Percentiles rank a stretch among this genome's conserved stretches.
Evolutionary conservation across 2,797 vertebrate species (phyloP).

Genomic region (Uromys caudimaculatus): DNA sequence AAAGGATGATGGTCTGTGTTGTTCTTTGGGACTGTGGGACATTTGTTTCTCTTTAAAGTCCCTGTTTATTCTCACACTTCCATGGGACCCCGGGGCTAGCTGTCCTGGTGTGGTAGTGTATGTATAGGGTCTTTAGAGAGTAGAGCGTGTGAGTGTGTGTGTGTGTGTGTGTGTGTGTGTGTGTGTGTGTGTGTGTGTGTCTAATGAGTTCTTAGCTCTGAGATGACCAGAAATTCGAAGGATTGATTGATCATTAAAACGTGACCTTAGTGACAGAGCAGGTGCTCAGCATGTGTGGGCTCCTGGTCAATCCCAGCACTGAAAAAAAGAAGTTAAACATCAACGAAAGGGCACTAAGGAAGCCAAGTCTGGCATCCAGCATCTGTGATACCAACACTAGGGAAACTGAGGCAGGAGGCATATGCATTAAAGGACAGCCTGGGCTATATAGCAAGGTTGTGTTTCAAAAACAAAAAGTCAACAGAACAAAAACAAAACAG

Average conservation of each 20-base stretch:
- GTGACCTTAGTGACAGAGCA: not conserved
- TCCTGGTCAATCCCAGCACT: not conserved
- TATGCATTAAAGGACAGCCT: not conserved
- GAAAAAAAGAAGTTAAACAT: not conserved
- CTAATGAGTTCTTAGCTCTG: not conserved
- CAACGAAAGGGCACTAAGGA: not conserved
- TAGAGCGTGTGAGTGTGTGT: not conserved
- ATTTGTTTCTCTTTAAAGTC: not conserved
- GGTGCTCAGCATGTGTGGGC: not conserved
- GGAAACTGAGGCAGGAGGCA: not conserved
- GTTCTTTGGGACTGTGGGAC: not conserved
- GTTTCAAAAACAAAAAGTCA: not conserved
- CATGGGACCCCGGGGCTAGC: not conserved
- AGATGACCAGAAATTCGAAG: not conserved
- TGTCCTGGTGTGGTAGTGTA: not conserved
- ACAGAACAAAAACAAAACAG: not conserved
- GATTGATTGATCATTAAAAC: not conserved
- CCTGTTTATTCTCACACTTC: not conserved
- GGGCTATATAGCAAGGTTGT: not conserved
- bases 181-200: no score
- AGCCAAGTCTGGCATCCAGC: not conserved
- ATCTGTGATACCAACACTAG: not conserved
- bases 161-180: not conserved
- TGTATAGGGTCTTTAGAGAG: not conserved
- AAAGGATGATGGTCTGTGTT: not conserved